Evolutionary conservation across 2,888 invertebrate genomes (phyloP), one percentile per base, ranked within the genome.

Genomic region (Pherbina coryleti): DNA sequence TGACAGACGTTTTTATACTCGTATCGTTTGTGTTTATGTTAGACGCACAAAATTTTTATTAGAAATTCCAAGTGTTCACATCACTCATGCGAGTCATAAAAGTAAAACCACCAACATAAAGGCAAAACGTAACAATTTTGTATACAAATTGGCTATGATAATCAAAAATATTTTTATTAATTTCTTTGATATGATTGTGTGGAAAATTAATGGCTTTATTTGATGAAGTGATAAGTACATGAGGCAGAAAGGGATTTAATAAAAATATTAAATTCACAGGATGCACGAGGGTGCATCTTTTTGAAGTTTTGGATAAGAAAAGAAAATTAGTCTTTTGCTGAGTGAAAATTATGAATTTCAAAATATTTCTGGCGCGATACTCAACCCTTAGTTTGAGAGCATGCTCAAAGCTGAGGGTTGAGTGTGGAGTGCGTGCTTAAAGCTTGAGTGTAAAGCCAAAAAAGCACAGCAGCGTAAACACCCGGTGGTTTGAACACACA

Each of bases 191-290:
- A 28, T 25, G 28, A 62, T 74, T 74, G 73, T 74, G 51, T 31
- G 31, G 55, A 74, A 62, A 74, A 74, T 62, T 74, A 64, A 74
- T 74, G 73, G 69, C 69, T 51, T 69, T 60, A 60, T 60, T 17
- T 60, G 60, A 60, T 60, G 60, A 60, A 28, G 25, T 44, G 44
- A 44, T 44, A 44, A 44, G 14, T 11, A 2, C 2, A 5, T 9
- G 3, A 19, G 5, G 60, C 5, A 11, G 28, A 17, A 28, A 25
- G 22, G 57, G 25, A 25, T 57, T 57, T 57, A 25, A 60, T 2
- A 60, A 28, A 44, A 11, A 44, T 44, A 44, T 14, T 11, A 44
- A 2, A 44, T 37, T 37, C 8, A 37, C n/a, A n/a, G n/a, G n/a
- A n/a, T n/a, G n/a, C n/a, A n/a, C n/a, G n/a, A 25, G 25, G 14